phyloP scores from a whole-genome alignment of 1,140 invertebrate species.

The Octopus sinensis region DNA sequence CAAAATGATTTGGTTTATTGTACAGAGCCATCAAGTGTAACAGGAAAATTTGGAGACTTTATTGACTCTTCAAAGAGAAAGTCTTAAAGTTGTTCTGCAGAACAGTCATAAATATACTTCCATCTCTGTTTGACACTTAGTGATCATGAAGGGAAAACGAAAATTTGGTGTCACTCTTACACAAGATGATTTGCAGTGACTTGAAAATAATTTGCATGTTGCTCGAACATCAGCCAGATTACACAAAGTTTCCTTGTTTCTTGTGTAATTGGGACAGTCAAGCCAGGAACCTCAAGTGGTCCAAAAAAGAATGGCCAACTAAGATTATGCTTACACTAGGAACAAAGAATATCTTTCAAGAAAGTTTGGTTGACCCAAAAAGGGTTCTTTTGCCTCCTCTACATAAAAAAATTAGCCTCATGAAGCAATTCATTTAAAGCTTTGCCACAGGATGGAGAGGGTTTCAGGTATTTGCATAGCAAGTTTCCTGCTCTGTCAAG shows the following conservation, averaged over 20 bases:
- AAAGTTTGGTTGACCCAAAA: not conserved
- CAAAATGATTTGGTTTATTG: no score
- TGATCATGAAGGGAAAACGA: not conserved
- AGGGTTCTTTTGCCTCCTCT: not conserved
- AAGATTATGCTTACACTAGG: not conserved
- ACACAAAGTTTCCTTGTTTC: not conserved
- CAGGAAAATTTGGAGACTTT: not conserved
- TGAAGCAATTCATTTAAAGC: not conserved
- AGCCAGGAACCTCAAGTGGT: not conserved
- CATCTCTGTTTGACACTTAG: not conserved
- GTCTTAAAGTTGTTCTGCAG: not conserved
- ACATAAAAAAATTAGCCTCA: not conserved
- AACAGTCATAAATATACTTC: not conserved
- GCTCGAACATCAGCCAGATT: not conserved
- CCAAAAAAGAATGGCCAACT: not conserved
- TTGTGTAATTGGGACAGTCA: not conserved
- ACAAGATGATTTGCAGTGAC: not conserved
- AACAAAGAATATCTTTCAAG: not conserved
- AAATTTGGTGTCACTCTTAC: not conserved
- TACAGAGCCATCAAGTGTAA: no score
- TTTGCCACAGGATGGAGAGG: not conserved
- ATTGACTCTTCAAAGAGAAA: slow-evolving; percentile 2
- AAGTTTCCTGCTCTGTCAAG: not conserved
- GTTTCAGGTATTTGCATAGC: not conserved
- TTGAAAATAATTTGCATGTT: not conserved